Evolutionary conservation across 2,888 invertebrate species (phyloP), one percentile per base, ranked within the genome.

Genomic region (Myopa testacea): DNA sequence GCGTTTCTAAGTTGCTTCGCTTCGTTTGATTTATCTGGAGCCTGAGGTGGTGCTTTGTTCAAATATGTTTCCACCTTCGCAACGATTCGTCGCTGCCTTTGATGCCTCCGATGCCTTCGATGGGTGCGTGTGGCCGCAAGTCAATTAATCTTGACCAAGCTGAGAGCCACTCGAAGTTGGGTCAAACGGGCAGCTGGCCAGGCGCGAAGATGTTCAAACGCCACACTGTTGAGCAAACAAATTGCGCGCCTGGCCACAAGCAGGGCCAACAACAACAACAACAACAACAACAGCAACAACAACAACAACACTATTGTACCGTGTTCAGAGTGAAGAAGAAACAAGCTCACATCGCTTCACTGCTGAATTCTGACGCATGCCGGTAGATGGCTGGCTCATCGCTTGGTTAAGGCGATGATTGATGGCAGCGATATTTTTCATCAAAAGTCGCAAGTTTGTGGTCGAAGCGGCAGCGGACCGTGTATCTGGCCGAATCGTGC

Each of bases 351-450:
- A 37, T 14, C 16, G 62, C 67, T 26, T 19, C 75, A 16, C 55
- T 50, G 37, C 63, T 40, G 50, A 60, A 6, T 72, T 60, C 58
- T 26, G 34, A 7, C 38, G 38, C 65, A 38, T 62, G 26, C 26
- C 70, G n/a, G 6, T 58, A 37, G 38, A 60, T 75, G 74, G 37
- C 74, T 52, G 52, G 26, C 26, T n/a, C 60, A 45, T n/a, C 55
- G 52, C 55, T 40, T 45, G 68, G 75, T 82, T 82, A 81, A 78
- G 68, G 52, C 50, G 40, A 76, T 81, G 82, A 81, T 81, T 82
- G 82, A 82, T 82, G 78, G 81, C 79, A 78, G 82, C 81, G 80
- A 82, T 81, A 75, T 81, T 79, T 82, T 80, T 82, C 81, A 80
- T 80, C 70, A 69, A 63, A 50, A 55, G 75, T 74, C 69, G 68